phyloP scores from a whole-genome alignment of 2,797 vertebrate species.

The Poecilia wingei region DNA sequence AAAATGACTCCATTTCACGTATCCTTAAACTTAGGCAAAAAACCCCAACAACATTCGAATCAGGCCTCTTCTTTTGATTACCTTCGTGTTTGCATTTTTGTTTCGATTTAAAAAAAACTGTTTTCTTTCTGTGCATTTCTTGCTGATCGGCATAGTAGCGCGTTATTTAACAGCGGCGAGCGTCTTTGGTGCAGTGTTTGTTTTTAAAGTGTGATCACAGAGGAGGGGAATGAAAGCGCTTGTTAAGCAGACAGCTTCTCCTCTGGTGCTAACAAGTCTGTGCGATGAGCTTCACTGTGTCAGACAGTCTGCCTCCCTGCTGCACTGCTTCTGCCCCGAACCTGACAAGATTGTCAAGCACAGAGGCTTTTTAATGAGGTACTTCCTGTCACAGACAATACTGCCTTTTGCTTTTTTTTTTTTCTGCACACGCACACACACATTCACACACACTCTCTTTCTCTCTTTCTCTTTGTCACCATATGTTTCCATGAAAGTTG shows the following conservation, averaged over 20 bases:
- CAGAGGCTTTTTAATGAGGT: slow-evolving; percentile 37
- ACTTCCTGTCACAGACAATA: slow-evolving; percentile 32
- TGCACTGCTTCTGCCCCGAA: slow-evolving; percentile 23
- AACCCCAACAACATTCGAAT: neutral
- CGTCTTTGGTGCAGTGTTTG: neutral
- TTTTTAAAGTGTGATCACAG: slow-evolving; percentile 18
- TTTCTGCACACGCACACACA: neutral
- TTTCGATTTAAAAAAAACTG: neutral
- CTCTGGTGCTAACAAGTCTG: slow-evolving; percentile 28
- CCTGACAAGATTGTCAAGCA: slow-evolving; percentile 36
- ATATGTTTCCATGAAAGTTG: slow-evolving; percentile 5
- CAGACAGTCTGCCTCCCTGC: slow-evolving; percentile 18
- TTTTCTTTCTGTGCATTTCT: neutral
- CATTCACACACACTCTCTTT: neutral
- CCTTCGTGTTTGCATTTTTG: neutral
- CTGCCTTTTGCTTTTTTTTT: slow-evolving; percentile 15
- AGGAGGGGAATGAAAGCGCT: slow-evolving; percentile 15
- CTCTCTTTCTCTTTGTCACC: neutral
- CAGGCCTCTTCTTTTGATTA: neutral
- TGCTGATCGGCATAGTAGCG: neutral
- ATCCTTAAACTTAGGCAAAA: neutral
- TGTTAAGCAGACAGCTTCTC: slow-evolving; percentile 28
- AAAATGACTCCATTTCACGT: neutral
- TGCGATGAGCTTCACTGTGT: slow-evolving; percentile 17
- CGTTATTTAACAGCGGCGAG: neutral